Base-by-base conservation (phyloP, 2,888 invertebrate species). In the Dugesia japonica region DNA sequence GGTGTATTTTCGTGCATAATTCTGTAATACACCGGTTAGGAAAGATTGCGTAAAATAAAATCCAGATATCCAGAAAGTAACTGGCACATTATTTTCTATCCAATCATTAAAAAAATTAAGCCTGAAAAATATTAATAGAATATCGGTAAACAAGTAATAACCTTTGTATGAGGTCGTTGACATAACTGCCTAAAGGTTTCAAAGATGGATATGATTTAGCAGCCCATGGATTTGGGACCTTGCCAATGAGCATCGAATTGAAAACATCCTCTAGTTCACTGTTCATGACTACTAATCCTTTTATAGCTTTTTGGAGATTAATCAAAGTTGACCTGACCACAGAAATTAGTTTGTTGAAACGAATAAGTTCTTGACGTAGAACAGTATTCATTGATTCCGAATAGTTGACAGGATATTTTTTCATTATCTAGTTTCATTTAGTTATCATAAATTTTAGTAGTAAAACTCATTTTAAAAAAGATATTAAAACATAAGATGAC, bases 21-120 rank as follows among this genome's bases (percentile, higher is more conserved):
- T 85, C 81, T 85, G 85, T 7, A 84, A 82, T 23, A 85, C 85
- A 79, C 84, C 84, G 76, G 85, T 85, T 33, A 85, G 81, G 81
- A 86, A 86, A 7, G 85, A 85, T 80, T 86, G 86, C 7, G 86
- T 86, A 80, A 86, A 86, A 79, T 85, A 86, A 80, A 86, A 86
- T 17, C 85, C 86, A 27, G 85, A 85, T 26, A 86, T 79, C 86
- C 86, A 86, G 81, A 86, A 86, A 0, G 85, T 83, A n/a, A 79
- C 73, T 1, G 86, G 86, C 15, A 81, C 80, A 1, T 85, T 85
- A n/a, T 81, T 79, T 56, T 84, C 83, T 72, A 86, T 83, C 86
- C 86, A 86, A 75, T 83, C 83, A 74, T 82, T 81, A 80, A 85
- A 87, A 84, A 86, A 86, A 79, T 82, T 84, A 28, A 89, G 87